Conservation (phyloP, 2,113 vertebrate genomes). For the Merops nubicus region DNA sequence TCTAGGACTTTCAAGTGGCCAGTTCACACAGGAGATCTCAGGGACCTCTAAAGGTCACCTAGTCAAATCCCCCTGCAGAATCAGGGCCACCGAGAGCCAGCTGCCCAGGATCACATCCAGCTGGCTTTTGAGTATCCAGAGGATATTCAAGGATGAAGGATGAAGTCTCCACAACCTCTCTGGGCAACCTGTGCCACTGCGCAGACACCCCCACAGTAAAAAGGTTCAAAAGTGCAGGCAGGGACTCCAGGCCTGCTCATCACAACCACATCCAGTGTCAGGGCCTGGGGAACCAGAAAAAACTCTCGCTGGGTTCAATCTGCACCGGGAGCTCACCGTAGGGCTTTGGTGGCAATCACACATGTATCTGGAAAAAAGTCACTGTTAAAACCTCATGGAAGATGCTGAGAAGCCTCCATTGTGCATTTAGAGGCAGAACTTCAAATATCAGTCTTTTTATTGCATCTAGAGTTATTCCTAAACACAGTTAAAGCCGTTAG, state of each 20-base stretch:
- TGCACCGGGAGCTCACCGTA: background rate
- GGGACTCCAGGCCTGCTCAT: background rate
- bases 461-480: background rate
- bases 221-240: background rate
- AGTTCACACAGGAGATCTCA: background rate
- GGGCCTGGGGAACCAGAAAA: background rate
- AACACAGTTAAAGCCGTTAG: background rate
- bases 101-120: background rate
- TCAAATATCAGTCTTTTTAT: background rate
- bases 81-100: background rate
- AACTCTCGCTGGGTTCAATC: background rate
- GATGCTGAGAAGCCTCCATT: background rate
- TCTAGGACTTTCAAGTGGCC: background rate
- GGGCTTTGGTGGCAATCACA: accelerated
- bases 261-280: background rate
- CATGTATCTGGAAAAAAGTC: accelerated
- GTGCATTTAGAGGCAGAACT: background rate
- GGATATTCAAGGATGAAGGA: background rate
- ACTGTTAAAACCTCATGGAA: background rate
- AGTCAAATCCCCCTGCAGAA: background rate
- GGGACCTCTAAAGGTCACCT: background rate
- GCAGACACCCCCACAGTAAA: background rate
- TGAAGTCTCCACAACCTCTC: background rate
- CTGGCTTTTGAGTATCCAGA: background rate
- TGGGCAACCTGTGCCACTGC: background rate